phyloP scores from a whole-genome alignment of 2,888 invertebrate species.

The Malthinus flaveolus region DNA sequence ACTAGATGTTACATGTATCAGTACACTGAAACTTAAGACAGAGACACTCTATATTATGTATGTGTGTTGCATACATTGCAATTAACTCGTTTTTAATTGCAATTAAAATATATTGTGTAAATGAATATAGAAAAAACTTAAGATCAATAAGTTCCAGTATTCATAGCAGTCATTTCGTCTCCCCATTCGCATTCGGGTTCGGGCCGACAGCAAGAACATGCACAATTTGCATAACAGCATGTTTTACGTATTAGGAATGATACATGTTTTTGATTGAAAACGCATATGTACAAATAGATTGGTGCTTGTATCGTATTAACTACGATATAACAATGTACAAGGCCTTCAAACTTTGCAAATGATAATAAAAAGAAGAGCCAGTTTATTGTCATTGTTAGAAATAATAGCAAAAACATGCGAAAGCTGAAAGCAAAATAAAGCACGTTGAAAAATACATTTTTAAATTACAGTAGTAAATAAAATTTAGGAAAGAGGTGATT shows the following conservation, averaged over 20 bases:
- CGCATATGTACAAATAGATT: slow-evolving; percentile 74
- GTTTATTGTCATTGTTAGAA: slow-evolving; percentile 72
- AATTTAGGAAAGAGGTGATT: neutral
- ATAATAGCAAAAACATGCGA: slow-evolving; percentile 75
- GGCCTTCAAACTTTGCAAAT: slow-evolving; percentile 71
- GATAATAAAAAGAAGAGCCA: slow-evolving; percentile 80
- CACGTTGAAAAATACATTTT: neutral
- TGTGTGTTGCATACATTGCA: too few relatives aligned
- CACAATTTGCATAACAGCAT: slow-evolving; percentile 69
- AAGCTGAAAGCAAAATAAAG: slow-evolving; percentile 61
- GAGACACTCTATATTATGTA: too few relatives aligned
- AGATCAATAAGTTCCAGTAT: slow-evolving; percentile 61
- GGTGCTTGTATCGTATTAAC: slow-evolving; percentile 78
- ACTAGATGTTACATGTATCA: too few relatives aligned
- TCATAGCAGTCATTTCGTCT: slow-evolving; percentile 87
- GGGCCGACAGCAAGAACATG: slow-evolving; percentile 58
- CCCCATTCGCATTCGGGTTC: slow-evolving; percentile 83
- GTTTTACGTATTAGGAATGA: slow-evolving; percentile 77
- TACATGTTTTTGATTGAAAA: slow-evolving; percentile 78
- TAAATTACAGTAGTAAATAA: neutral
- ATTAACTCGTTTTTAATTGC: too few relatives aligned
- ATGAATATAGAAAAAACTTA: too few relatives aligned
- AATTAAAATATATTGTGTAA: too few relatives aligned
- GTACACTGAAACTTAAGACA: too few relatives aligned
- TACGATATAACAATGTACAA: slow-evolving; percentile 75